Evolutionary conservation across 2,888 invertebrate species (phyloP).

Genomic region (Sipha maydis): DNA sequence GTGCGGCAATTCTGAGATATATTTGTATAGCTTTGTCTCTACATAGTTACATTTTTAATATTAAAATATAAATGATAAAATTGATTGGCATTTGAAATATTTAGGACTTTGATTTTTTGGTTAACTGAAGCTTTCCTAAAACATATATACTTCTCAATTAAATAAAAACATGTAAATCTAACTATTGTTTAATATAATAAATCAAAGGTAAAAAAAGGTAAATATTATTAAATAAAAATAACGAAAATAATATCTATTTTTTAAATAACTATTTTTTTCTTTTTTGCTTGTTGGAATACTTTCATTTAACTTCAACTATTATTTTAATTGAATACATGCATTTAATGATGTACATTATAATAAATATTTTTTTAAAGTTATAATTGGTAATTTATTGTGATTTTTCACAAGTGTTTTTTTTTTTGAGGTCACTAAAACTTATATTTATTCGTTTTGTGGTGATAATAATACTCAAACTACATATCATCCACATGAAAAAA

Average conservation of each 20-base stretch:
- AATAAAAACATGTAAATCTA: too few relatives aligned
- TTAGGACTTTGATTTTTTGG: too few relatives aligned
- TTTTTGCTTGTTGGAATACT: not conserved
- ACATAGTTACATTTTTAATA: too few relatives aligned
- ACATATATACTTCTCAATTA: too few relatives aligned
- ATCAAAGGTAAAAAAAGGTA: not conserved
- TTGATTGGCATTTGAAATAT: too few relatives aligned
- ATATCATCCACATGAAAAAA: not conserved
- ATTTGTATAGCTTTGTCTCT: too few relatives aligned
- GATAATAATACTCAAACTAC: not conserved
- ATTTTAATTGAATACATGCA: slow-evolving; percentile 25
- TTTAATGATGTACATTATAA: not conserved
- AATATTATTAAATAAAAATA: not conserved
- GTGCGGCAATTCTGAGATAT: too few relatives aligned
- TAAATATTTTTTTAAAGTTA: not conserved
- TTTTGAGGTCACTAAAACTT: not conserved
- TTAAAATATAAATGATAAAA: too few relatives aligned
- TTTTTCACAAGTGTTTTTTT: not conserved
- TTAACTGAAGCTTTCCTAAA: too few relatives aligned
- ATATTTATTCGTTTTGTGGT: not conserved
- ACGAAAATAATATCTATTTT: not conserved
- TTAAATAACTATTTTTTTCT: slow-evolving; percentile 11
- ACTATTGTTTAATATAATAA: too few relatives aligned
- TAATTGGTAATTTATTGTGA: not conserved
- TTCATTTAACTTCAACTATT: slow-evolving; percentile 5